A percentile compares a stretch with the other conserved stretches of the same genome.
Evolutionary conservation across 2,113 vertebrate genomes (phyloP).

Genomic region (Diglossa brunneiventris): DNA sequence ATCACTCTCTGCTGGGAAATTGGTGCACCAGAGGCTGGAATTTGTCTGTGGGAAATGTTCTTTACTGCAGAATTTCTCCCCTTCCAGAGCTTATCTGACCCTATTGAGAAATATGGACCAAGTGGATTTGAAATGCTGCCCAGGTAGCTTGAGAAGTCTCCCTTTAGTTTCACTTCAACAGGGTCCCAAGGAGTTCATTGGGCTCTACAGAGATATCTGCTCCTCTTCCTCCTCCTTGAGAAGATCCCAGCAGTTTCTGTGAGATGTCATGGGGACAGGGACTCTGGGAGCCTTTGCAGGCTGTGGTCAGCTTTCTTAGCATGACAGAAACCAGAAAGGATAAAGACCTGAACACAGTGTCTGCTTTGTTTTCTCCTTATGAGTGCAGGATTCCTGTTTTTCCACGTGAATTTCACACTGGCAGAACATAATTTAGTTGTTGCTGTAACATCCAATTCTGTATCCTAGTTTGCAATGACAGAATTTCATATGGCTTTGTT

Average conservation of each 20-base stretch:
- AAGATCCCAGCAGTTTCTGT: background rate
- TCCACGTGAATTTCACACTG: background rate
- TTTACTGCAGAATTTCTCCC: background rate
- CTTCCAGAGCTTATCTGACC: background rate
- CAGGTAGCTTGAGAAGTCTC: background rate
- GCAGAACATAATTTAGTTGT: background rate
- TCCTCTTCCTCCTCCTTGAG: background rate
- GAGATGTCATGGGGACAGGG: background rate
- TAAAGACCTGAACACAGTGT: rapidly evolving
- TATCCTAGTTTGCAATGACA: background rate
- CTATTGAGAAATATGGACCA: background rate
- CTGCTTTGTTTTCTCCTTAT: background rate
- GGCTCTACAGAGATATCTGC: background rate
- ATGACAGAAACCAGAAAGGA: background rate
- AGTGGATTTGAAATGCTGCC: background rate
- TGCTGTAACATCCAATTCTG: background rate
- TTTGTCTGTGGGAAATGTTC: background rate
- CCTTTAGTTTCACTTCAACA: background rate
- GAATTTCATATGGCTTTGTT: background rate
- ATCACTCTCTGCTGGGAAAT: background rate
- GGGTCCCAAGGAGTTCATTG: background rate
- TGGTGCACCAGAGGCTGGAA: background rate
- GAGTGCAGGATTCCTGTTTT: background rate
- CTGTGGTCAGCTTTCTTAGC: background rate
- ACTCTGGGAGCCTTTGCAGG: background rate